phyloP scores from a whole-genome alignment of 1,140 invertebrate species.

The Pseudomyrmex pallidus region DNA sequence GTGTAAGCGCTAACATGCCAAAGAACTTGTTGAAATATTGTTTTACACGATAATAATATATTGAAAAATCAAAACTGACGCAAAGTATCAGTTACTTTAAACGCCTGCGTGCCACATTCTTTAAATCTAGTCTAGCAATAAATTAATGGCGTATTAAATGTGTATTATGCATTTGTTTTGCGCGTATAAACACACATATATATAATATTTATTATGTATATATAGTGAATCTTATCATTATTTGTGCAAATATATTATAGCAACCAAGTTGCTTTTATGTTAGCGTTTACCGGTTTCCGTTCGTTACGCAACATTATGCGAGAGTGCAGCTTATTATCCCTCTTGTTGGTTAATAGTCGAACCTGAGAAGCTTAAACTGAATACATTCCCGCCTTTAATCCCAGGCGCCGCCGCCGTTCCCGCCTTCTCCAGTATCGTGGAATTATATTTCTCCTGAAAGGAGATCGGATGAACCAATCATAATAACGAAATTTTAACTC shows the following conservation, averaged over 20 bases:
- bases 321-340: conserved; percentile 24
- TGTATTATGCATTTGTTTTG: not conserved
- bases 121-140: not conserved
- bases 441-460: conserved; percentile 58
- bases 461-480: conserved; percentile 56
- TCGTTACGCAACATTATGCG: conserved; percentile 24
- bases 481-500: conserved; percentile 62
- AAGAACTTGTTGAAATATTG: not conserved
- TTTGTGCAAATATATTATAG: not conserved
- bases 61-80: conserved; percentile 14
- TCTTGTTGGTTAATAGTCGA: conserved; percentile 39
- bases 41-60: not conserved
- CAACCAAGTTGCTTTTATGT: conserved; percentile 9
- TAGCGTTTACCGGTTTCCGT: not conserved
- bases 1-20: not conserved
- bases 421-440: conserved; percentile 22
- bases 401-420: not conserved
- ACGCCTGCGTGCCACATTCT: not conserved
- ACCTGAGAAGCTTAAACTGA: conserved; percentile 56
- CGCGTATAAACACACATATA: not conserved
- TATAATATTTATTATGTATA: not conserved
- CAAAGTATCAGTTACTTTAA: not conserved
- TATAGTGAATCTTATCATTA: too few species aligned
- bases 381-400: conserved; percentile 47
- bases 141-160: not conserved